Evolutionary conservation across 2,888 invertebrate species (phyloP).

Genomic region (Mythimna vitellina): DNA sequence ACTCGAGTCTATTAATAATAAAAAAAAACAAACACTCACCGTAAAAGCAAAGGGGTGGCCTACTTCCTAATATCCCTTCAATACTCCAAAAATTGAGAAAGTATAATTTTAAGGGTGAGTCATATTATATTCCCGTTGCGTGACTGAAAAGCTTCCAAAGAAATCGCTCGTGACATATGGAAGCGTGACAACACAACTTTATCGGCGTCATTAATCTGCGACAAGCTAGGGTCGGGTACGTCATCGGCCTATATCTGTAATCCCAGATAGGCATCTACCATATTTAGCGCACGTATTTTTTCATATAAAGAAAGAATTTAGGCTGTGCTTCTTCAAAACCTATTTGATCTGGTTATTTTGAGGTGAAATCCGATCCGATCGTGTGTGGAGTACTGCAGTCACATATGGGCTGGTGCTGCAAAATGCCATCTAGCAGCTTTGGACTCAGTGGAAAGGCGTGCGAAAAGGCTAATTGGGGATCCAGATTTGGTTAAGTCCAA

Average conservation of each 20-base stretch:
- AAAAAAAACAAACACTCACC: not conserved
- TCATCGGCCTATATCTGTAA: conserved; percentile 49
- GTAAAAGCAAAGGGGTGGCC: not conserved
- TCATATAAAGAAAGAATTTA: conserved; percentile 6
- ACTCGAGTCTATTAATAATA: no score
- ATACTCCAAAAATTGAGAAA: conserved; percentile 16
- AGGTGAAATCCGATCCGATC: no score
- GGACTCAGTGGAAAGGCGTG: no score
- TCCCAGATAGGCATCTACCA: conserved; percentile 1
- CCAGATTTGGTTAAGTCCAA: no score
- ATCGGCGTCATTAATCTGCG: conserved; percentile 62
- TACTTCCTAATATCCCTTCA: not conserved
- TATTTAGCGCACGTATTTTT: conserved; percentile 15
- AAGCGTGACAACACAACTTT: conserved; percentile 61
- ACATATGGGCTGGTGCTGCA: no score
- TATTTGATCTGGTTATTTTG: not conserved
- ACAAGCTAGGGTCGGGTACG: conserved; percentile 48
- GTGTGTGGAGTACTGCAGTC: no score
- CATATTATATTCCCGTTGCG: conserved; percentile 42
- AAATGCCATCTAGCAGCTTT: no score
- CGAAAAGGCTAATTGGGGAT: no score
- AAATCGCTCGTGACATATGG: conserved; percentile 53
- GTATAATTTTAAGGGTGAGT: conserved; percentile 28
- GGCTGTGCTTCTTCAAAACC: not conserved
- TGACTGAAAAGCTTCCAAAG: conserved; percentile 49